Conservation (phyloP, 1,140 invertebrate species). For the Saccostrea echinata region DNA sequence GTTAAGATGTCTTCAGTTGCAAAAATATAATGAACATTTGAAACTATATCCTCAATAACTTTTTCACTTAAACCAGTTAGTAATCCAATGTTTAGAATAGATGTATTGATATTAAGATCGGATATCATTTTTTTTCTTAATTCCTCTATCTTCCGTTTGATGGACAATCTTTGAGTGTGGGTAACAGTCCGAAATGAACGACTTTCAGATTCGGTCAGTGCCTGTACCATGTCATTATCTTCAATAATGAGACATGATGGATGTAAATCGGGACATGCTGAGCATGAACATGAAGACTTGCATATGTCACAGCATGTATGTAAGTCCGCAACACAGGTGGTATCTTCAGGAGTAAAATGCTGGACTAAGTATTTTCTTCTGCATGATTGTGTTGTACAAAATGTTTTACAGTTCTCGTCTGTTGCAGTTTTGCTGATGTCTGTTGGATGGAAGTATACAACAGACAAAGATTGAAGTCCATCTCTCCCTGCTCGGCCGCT, state of each 20-base stretch:
- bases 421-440: constrained; percentile 35
- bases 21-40: constrained; percentile 8
- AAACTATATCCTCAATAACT: not conserved
- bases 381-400: not conserved
- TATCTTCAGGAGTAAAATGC: constrained; percentile 10
- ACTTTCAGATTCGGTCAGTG: not conserved
- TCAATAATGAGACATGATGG: not conserved
- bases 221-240: not conserved
- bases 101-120: not conserved
- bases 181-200: not conserved
- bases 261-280: not conserved
- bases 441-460: constrained; percentile 36
- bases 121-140: not conserved
- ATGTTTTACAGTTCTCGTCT: constrained; percentile 17
- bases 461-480: constrained; percentile 9
- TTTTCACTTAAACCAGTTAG: constrained; percentile 5
- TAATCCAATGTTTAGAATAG: not conserved
- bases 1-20: not conserved
- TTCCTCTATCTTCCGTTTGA: not conserved
- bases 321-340: not conserved
- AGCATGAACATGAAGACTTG: not conserved
- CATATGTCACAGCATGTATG: not conserved
- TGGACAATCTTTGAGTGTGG: not conserved
- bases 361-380: not conserved
- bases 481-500: constrained; percentile 44